phyloP scores from a whole-genome alignment of 2,888 invertebrate genomes.

The Sabellastarte sp. region DNA sequence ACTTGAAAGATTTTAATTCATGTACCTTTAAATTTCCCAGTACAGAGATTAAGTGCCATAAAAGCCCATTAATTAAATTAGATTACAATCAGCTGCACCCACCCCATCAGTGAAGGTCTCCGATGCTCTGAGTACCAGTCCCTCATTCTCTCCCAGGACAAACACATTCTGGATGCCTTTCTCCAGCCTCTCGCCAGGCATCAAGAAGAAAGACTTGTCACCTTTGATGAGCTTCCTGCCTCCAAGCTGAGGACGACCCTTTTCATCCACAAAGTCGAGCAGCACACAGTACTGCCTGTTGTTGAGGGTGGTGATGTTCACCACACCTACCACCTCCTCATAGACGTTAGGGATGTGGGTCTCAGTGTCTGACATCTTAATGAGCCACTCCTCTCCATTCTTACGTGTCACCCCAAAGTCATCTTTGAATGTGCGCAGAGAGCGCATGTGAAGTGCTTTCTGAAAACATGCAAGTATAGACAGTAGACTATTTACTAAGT shows the following conservation, averaged over 20 bases:
- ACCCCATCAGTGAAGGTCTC: conserved; percentile 58
- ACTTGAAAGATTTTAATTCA: too few relatives aligned
- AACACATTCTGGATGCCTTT: conserved; percentile 61
- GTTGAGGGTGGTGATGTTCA: conserved; percentile 61
- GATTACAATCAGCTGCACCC: too few relatives aligned
- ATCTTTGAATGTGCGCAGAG: conserved; percentile 61
- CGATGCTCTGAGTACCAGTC: conserved; percentile 59
- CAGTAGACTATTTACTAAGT: too few relatives aligned
- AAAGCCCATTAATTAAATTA: too few relatives aligned
- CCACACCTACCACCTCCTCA: conserved; percentile 60
- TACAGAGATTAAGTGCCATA: too few relatives aligned
- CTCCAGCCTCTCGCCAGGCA: conserved; percentile 62
- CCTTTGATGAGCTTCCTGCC: conserved; percentile 62
- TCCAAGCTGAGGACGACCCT: conserved; percentile 59
- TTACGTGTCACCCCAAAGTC: conserved; percentile 58
- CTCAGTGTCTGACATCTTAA: conserved; percentile 61
- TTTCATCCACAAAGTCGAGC: conserved; percentile 59
- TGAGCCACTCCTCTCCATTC: conserved; percentile 63
- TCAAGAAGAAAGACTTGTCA: conserved; percentile 62
- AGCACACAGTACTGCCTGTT: conserved; percentile 63
- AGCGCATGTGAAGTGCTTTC: conserved; percentile 62
- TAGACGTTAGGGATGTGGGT: conserved; percentile 63
- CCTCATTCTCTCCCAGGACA: conserved; percentile 62
- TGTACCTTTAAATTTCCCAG: too few relatives aligned
- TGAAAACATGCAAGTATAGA: too few relatives aligned